These are phyloP conservation scores for Strigamia maritima DNA, from an alignment of 2,888 invertebrate genomes.

Conservation along the genomic window DNA sequence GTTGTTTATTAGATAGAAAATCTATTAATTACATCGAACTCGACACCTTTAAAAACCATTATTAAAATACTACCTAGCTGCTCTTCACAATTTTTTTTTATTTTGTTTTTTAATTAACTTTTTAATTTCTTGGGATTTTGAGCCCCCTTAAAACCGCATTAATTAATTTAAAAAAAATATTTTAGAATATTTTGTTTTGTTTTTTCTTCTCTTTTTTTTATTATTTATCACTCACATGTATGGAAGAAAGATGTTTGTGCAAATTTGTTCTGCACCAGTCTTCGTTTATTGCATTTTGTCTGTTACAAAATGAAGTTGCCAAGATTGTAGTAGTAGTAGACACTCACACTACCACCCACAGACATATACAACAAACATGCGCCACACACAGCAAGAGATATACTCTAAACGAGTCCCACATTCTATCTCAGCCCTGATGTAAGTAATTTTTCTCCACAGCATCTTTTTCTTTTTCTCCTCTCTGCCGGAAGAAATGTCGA, in stretches of 20 bases:
- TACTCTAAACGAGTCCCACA: neutral
- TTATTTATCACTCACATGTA: neutral
- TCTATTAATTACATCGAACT: too few relatives aligned
- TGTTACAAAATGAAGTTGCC: constrained; percentile 14
- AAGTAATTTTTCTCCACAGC: constrained; percentile 12
- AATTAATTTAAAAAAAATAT: too few relatives aligned
- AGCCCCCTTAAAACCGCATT: too few relatives aligned
- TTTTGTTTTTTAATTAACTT: neutral
- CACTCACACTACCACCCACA: neutral
- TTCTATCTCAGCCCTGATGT: constrained; percentile 5
- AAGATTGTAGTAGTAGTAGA: neutral
- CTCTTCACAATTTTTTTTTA: too few relatives aligned
- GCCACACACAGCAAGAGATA: neutral
- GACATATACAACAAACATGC: neutral
- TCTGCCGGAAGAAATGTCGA: constrained; percentile 11
- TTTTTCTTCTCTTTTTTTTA: neutral
- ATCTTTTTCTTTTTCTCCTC: neutral
- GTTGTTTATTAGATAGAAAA: too few relatives aligned
- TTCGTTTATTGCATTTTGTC: constrained; percentile 18
- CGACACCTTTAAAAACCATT: too few relatives aligned
- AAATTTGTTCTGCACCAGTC: constrained; percentile 20
- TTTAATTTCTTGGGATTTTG: too few relatives aligned
- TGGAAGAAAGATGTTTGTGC: constrained; percentile 16
- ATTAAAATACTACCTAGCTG: too few relatives aligned
- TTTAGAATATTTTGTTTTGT: neutral